Percentiles rank a stretch among this genome's conserved stretches.
phyloP scores from a whole-genome alignment of 2,113 vertebrate species.

The Pampusana beccarii region DNA sequence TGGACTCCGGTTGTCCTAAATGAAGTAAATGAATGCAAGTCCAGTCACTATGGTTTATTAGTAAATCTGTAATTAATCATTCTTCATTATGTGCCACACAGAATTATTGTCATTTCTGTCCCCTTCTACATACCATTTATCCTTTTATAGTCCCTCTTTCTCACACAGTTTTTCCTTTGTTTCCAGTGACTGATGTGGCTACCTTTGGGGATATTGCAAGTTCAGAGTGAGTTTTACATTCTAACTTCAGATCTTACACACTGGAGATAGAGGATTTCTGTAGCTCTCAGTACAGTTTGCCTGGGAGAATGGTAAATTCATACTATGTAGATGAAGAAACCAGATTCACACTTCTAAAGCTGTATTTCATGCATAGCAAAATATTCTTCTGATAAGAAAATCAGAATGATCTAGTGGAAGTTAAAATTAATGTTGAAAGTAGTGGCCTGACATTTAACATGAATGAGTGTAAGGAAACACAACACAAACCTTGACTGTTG shows the following conservation, averaged over 20 bases:
- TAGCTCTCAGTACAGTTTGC: background rate
- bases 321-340: background rate
- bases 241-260: background rate
- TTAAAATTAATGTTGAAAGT: conserved; percentile 27
- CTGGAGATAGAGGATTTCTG: background rate
- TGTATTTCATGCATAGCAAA: background rate
- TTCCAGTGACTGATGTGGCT: background rate
- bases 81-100: background rate
- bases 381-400: conserved; percentile 5
- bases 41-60: background rate
- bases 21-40: background rate
- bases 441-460: background rate
- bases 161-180: conserved; percentile 14
- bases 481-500: background rate
- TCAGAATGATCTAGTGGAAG: background rate
- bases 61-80: conserved; percentile 25
- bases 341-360: conserved; percentile 10
- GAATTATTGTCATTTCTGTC: conserved; percentile 18
- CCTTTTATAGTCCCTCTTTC: background rate
- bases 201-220: conserved; percentile 20
- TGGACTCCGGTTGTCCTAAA: background rate
- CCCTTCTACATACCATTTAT: background rate
- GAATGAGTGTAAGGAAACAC: background rate
- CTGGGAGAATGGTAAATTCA: conserved; percentile 19
- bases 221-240: conserved; percentile 36